Percentiles rank a stretch among this genome's conserved stretches.
Evolutionary conservation across 2,888 invertebrate genomes (phyloP).

Genomic region (Drosophila barbarae): DNA sequence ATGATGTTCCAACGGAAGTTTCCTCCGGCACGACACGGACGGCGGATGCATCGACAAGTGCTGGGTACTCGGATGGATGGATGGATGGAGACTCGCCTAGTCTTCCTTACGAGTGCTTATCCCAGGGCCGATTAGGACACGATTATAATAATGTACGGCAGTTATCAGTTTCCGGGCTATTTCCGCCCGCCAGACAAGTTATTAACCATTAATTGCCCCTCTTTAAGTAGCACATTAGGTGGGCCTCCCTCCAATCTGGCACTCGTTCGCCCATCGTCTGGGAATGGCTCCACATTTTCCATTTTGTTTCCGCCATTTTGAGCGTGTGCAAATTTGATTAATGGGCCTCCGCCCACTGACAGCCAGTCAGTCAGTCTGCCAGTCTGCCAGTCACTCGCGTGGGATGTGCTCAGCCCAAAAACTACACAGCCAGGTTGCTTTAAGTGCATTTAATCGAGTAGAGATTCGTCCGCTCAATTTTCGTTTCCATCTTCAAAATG

Average conservation of each 20-base stretch:
- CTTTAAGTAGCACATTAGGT: slow-evolving; percentile 1
- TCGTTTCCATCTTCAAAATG: slow-evolving; percentile 16
- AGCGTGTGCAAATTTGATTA: slow-evolving; percentile 71
- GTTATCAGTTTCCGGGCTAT: slow-evolving; percentile 31
- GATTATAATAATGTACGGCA: slow-evolving; percentile 16
- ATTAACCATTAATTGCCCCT: slow-evolving; percentile 27
- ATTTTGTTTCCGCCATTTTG: slow-evolving; percentile 53
- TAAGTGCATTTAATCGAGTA: slow-evolving; percentile 43
- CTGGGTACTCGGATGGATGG: background rate
- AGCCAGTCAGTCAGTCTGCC: slow-evolving; percentile 19
- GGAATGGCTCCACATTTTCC: slow-evolving; percentile 43
- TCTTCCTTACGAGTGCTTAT: background rate
- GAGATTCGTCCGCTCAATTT: slow-evolving; percentile 48
- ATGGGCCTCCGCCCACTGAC: slow-evolving; percentile 48
- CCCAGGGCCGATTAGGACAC: slow-evolving; percentile 8
- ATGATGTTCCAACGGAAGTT: slow-evolving; percentile 57
- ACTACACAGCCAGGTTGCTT: slow-evolving; percentile 34
- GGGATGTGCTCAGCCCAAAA: slow-evolving; percentile 7
- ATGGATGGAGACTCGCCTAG: background rate
- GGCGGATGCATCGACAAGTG: slow-evolving; percentile 17
- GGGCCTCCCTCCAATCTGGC: background rate
- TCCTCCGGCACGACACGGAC: slow-evolving; percentile 27
- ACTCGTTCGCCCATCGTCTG: slow-evolving; percentile 9
- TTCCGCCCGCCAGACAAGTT: slow-evolving; percentile 19
- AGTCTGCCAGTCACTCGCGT: slow-evolving; percentile 10